Evolutionary conservation across 2,888 invertebrate species (phyloP), one percentile per base, ranked within the genome.

Genomic region (Drosophila testacea): DNA sequence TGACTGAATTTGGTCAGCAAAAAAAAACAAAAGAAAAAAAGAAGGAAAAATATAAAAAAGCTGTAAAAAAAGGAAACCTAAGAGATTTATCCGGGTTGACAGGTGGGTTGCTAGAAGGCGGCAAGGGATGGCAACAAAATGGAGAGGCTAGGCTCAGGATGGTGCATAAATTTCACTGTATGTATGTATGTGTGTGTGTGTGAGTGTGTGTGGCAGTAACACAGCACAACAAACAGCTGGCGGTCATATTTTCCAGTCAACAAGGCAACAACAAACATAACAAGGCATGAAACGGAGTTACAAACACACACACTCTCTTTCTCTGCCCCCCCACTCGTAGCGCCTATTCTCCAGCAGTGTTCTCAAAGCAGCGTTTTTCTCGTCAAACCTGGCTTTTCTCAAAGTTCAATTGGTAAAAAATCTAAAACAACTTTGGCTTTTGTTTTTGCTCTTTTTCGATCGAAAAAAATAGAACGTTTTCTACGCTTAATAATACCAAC

Each of bases 211-310:
- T 11, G 66, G 46, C 50, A 30, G 42, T 39, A 70, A 48, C 57
- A 65, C 39, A 50, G 72, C 73, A 89, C 77, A 73, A 73, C 88
- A 87, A 89, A 89, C 88, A 84, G 89, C 84, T 84, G 84, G 72
- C 88, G 89, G 89, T 82, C 82, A 89, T 79, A 83, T 83, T 84
- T 83, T 88, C 82, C 85, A 88, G 83, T 88, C 83, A 88, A 87
- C 89, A 86, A 88, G 81, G 82, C 84, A 83, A 79, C 83, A 88
- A 78, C 89, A 83, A 86, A 88, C 77, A 82, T 56, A 76, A 79
- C 79, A 79, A 68, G 77, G 68, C 70, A 63, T 60, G 36, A 62
- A 63, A 59, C 46, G 51, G n/a, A 41, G 39, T 13, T 56, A 34
- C 39, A 64, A 42, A 47, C 52, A 60, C 61, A 27, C 48, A 57